Conservation (phyloP, 92 coral and sea anemone species). For the Actinostola sp. region DNA sequence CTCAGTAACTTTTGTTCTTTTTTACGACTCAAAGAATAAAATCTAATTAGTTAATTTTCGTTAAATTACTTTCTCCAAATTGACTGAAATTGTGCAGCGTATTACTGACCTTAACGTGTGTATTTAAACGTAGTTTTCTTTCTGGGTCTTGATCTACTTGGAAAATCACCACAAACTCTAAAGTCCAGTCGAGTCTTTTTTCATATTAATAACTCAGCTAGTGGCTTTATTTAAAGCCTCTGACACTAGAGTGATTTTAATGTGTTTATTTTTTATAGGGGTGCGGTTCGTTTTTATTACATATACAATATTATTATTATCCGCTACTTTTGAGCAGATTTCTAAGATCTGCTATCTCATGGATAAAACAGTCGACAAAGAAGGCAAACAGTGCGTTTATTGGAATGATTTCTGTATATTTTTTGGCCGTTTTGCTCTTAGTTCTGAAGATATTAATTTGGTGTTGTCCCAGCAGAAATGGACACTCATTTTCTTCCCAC, state of each 20-base stretch:
- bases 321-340: slow-evolving; percentile 10
- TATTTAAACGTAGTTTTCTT: background rate
- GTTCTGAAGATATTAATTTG: slow-evolving; percentile 33
- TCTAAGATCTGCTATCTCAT: slow-evolving; percentile 29
- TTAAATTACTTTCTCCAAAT: background rate
- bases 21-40: background rate
- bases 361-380: background rate
- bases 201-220: slow-evolving; percentile 20
- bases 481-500: slow-evolving; percentile 58
- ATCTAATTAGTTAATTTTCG: slow-evolving; percentile 24
- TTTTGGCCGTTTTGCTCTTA: slow-evolving; percentile 20
- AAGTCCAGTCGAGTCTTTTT: too few species aligned
- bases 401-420: slow-evolving; percentile 25
- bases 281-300: slow-evolving; percentile 44
- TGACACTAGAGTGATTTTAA: slow-evolving; percentile 37
- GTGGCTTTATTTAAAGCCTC: slow-evolving; percentile 30
- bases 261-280: slow-evolving; percentile 74
- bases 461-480: slow-evolving; percentile 58
- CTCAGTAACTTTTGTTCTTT: background rate
- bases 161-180: too few species aligned
- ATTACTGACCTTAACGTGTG: background rate
- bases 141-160: too few species aligned
- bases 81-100: background rate
- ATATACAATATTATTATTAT: slow-evolving; percentile 22
- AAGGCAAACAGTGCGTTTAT: slow-evolving; percentile 15